Evolutionary conservation across 2,888 invertebrate genomes (phyloP).

Genomic region (Rapana venosa): DNA sequence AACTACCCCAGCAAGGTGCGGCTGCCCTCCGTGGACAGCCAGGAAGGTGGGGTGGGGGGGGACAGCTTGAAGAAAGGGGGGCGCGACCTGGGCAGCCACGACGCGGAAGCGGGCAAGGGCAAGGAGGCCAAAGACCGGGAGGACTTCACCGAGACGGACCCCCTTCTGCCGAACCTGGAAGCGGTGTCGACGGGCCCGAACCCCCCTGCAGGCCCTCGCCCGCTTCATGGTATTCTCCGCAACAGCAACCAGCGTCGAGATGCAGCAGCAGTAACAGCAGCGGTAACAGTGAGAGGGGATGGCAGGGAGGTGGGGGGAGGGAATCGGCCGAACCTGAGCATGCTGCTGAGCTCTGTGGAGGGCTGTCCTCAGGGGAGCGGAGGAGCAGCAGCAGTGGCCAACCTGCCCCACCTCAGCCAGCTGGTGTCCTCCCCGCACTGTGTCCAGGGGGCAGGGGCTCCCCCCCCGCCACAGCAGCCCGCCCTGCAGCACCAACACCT

Average conservation of each 20-base stretch:
- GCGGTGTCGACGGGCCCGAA: not conserved
- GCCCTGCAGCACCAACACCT: not conserved
- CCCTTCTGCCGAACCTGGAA: constrained; percentile 33
- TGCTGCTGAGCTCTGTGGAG: constrained; percentile 33
- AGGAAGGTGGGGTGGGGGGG: not conserved
- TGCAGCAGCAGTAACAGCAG: not conserved
- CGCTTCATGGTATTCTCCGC: constrained; percentile 1
- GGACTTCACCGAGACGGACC: constrained; percentile 36
- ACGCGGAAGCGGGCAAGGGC: not conserved
- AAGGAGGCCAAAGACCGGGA: not conserved
- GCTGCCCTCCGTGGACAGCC: not conserved
- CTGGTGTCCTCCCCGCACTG: constrained; percentile 22
- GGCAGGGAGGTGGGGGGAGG: constrained; percentile 8
- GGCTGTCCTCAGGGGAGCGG: not conserved
- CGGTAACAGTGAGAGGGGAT: not conserved
- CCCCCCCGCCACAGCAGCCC: not conserved
- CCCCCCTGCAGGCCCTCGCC: not conserved
- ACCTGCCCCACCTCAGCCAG: constrained; percentile 30
- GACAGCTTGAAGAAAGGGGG: not conserved
- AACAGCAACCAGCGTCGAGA: not conserved
- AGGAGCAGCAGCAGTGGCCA: not conserved
- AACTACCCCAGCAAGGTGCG: constrained; percentile 40
- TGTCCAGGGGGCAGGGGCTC: not conserved
- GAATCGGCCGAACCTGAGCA: constrained; percentile 50
- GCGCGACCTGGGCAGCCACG: not conserved